Percentiles rank a stretch among this genome's conserved stretches.
Evolutionary conservation across 2,797 vertebrate species (phyloP).

Genomic region (Buphagus erythrorhynchus): DNA sequence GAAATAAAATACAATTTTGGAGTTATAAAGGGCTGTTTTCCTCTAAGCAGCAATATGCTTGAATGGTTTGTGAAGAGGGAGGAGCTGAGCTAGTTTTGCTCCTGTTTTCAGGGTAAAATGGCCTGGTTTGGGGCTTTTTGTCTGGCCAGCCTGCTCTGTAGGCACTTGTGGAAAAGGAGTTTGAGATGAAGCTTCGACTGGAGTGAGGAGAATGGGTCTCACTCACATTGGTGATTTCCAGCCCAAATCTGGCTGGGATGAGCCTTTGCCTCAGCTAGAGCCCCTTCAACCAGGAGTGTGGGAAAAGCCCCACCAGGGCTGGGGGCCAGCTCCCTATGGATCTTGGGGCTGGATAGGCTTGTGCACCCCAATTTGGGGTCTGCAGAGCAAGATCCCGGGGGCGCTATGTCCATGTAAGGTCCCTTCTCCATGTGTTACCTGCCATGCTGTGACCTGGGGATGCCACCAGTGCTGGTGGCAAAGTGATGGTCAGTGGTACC

Average conservation of each 20-base stretch:
- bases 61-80: not conserved
- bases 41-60: not conserved
- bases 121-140: not conserved
- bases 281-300: not conserved
- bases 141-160: not conserved
- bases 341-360: not conserved
- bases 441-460: not conserved
- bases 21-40: not conserved
- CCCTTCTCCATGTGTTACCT: not conserved
- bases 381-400: not conserved
- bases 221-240: not conserved
- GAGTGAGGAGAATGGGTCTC: not conserved
- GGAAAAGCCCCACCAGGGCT: rapidly evolving
- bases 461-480: not conserved
- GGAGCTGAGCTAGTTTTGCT: not conserved
- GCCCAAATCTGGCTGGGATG: not conserved
- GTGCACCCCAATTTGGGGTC: rapidly evolving
- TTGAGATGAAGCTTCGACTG: not conserved
- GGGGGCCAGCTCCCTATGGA: not conserved
- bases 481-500: not conserved
- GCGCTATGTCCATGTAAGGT: not conserved
- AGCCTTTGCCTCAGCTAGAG: not conserved
- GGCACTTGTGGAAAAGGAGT: not conserved
- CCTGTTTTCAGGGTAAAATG: not conserved
- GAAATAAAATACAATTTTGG: conserved; percentile 2